Percentiles rank a stretch among this genome's conserved stretches.
These are phyloP conservation scores for Eupeodes latifasciatus DNA, from an alignment of 2,888 invertebrate genomes.

Conservation along the genomic window DNA sequence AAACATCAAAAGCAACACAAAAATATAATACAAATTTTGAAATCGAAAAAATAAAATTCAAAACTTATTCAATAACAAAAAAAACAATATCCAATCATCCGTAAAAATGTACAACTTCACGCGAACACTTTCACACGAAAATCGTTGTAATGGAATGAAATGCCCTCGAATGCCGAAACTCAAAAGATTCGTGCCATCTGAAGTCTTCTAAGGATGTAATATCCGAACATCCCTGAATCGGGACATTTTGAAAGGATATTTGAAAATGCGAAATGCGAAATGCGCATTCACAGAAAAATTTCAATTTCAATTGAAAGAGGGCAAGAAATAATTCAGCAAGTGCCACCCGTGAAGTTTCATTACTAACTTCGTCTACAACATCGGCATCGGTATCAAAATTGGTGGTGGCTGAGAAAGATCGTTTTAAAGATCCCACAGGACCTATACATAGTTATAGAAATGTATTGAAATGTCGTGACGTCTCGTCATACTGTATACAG, in stretches of 20 bases:
- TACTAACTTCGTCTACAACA: background rate
- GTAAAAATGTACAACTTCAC: slow-evolving; percentile 74
- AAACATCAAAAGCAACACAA: slow-evolving; percentile 28
- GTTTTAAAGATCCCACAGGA: slow-evolving; percentile 46
- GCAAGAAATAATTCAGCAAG: slow-evolving; percentile 50
- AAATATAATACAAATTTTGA: background rate
- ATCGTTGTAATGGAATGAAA: slow-evolving; percentile 75
- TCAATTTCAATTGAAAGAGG: slow-evolving; percentile 30
- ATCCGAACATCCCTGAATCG: background rate
- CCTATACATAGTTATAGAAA: background rate
- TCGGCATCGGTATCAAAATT: slow-evolving; percentile 4
- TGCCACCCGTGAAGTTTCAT: slow-evolving; percentile 71
- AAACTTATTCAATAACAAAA: slow-evolving; percentile 17
- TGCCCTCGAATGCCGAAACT: slow-evolving; percentile 31
- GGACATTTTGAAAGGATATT: background rate
- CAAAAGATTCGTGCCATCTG: slow-evolving; percentile 47
- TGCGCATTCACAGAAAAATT: slow-evolving; percentile 61
- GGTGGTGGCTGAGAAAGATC: slow-evolving; percentile 62
- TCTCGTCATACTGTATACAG: background rate
- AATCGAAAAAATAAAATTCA: background rate
- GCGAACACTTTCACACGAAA: slow-evolving; percentile 73
- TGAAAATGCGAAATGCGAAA: slow-evolving; percentile 46
- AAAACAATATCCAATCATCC: slow-evolving; percentile 68
- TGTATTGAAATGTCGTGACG: background rate
- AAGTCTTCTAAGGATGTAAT: slow-evolving; percentile 38